Conservation (phyloP, 2,888 invertebrate species). For the Nasonia oneida region DNA sequence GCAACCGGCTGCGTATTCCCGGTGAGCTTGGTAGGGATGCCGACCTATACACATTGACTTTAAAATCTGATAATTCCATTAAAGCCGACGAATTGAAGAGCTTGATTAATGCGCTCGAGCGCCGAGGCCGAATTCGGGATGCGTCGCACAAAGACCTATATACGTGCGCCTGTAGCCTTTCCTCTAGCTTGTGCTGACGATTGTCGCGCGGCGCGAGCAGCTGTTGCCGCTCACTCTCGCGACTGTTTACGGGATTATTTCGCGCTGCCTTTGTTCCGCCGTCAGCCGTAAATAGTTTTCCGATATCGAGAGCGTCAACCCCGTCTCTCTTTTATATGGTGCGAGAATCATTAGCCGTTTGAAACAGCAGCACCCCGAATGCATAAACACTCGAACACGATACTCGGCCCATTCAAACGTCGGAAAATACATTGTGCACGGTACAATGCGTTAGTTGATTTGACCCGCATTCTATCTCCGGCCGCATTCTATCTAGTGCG, state of each 20-base stretch:
- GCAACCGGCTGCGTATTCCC: background rate
- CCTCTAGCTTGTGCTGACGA: slow-evolving; percentile 5
- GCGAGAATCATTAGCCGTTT: slow-evolving; percentile 51
- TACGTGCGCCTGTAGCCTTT: background rate
- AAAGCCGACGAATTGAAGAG: slow-evolving; percentile 35
- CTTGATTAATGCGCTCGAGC: slow-evolving; percentile 38
- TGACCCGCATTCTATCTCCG: too few relatives aligned
- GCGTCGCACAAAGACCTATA: slow-evolving; percentile 47
- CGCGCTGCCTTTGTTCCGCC: background rate
- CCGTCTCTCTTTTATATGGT: slow-evolving; percentile 15
- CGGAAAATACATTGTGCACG: background rate
- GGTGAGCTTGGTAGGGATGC: background rate
- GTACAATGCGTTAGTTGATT: too few relatives aligned
- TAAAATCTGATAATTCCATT: slow-evolving; percentile 50
- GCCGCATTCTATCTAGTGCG: too few relatives aligned
- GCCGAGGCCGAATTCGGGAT: background rate
- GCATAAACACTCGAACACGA: slow-evolving; percentile 25
- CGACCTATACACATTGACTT: slow-evolving; percentile 3
- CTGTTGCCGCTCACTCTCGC: slow-evolving; percentile 33
- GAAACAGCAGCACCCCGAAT: background rate
- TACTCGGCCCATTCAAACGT: background rate
- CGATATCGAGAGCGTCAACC: slow-evolving; percentile 34
- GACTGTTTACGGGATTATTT: slow-evolving; percentile 55
- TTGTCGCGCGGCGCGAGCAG: background rate
- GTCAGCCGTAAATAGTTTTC: slow-evolving; percentile 55